These are phyloP conservation scores for Etheostoma cragini DNA, from an alignment of 2,113 vertebrate genomes.

Conservation along the genomic window DNA sequence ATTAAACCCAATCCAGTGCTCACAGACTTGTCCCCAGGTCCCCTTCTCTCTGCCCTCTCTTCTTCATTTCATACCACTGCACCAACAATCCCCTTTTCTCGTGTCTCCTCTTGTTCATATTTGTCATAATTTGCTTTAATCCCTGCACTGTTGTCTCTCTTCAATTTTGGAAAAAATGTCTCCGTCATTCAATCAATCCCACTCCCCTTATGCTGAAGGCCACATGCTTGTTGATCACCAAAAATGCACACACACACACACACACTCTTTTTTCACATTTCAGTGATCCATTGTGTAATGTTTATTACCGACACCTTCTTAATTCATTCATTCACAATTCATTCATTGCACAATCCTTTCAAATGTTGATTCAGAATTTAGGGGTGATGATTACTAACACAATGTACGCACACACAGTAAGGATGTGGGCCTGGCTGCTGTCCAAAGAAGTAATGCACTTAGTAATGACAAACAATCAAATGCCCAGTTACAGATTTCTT, in stretches of 20 bases:
- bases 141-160: not conserved
- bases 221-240: constrained; percentile 7
- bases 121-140: constrained; percentile 21
- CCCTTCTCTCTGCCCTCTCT: not conserved
- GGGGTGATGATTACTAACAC: not conserved
- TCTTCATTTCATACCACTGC: constrained; percentile 6
- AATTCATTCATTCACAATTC: not conserved
- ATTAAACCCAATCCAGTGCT: constrained; percentile 34
- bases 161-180: not conserved
- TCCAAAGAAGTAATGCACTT: constrained; percentile 20
- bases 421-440: not conserved
- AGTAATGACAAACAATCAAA: constrained; percentile 35
- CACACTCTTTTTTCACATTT: not conserved
- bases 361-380: constrained; percentile 21
- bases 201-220: not conserved
- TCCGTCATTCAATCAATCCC: not conserved
- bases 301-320: not conserved
- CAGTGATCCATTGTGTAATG: not conserved
- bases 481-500: constrained; percentile 13
- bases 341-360: not conserved
- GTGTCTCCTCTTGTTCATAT: not conserved
- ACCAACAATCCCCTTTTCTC: not conserved
- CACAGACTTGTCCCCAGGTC: constrained; percentile 10
- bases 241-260: not conserved
- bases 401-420: not conserved